phyloP scores from a whole-genome alignment of 2,797 vertebrate genomes.

The Morelia viridis region DNA sequence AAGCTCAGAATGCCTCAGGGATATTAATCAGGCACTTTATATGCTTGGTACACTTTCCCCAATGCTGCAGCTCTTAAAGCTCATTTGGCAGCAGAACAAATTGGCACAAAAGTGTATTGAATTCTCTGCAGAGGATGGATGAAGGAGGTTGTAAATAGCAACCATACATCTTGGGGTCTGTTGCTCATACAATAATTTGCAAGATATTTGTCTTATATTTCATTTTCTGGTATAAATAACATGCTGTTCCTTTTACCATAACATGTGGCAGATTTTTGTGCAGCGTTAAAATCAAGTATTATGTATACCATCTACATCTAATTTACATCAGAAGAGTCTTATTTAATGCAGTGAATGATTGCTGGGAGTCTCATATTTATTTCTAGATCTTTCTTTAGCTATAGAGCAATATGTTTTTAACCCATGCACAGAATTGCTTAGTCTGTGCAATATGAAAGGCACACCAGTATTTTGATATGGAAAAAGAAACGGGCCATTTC shows the following conservation, averaged over 20 bases:
- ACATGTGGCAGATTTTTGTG: neutral
- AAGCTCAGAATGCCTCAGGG: neutral
- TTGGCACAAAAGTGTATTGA: neutral
- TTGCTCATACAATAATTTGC: neutral
- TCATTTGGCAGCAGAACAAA: conserved; percentile 32
- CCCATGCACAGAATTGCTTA: neutral
- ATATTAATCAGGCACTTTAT: conserved; percentile 24
- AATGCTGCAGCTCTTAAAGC: neutral
- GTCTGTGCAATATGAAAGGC: neutral
- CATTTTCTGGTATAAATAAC: neutral
- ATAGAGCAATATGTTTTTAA: neutral
- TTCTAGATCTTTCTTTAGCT: neutral
- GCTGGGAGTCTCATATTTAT: neutral
- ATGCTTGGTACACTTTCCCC: accelerated
- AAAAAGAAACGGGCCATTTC: neutral
- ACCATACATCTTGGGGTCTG: conserved; percentile 1
- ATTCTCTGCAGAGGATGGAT: neutral
- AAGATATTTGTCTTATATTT: neutral
- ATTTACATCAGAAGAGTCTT: neutral
- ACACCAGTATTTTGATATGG: neutral
- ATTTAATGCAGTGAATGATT: neutral
- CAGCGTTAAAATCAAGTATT: neutral
- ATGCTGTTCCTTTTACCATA: neutral
- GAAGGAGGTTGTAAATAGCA: conserved; percentile 4
- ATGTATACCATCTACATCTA: neutral